Evolutionary conservation across 2,113 vertebrate genomes (phyloP), one percentile per base, ranked within the genome.

Genomic region (Oryzias javanicus): DNA sequence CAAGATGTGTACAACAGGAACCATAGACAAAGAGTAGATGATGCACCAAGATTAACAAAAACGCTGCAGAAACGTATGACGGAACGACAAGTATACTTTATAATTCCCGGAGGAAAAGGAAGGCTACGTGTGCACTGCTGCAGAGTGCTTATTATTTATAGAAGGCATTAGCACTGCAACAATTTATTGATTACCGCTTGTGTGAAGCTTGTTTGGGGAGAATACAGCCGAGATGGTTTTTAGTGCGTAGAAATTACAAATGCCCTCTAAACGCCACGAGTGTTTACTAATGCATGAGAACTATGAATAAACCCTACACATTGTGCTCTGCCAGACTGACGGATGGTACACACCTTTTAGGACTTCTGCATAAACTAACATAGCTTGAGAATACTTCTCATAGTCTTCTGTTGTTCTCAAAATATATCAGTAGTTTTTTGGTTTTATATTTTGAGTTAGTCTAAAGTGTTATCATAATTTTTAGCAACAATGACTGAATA

Each of bases 41-140:
- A 74, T 72, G 46, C 63, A 79, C 60, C 55, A 74, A 72, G 42
- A 55, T 53, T 56, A 73, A 70, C 60, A 77, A 58, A 40, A 70
- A 73, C 69, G 55, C 56, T 57, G 61, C 41, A 69, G 29, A 57
- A 61, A 80, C 79, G 65, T 56, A 47, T 55, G 52, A 41, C 52
- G 50, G 40, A 61, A 58, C 40, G 60, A 35, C 55, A 53, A 24
- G 22, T 13, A 17, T 1, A 35, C 35, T 35, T 35, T 17, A 35
- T 27, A 10, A 46, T 68, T 64, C 47, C 52, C 18, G 47, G 19
- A 46, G 48, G 55, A 40, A 48, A 50, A 50, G 15, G 41, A n/a
- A 61, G 41, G 15, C 6, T 19, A n/a, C 22, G 15, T 40, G 8
- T 18, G 5, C 20, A 24, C n/a, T 51, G 40, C 25, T 44, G 20